Evolutionary conservation across 2,113 vertebrate genomes (phyloP).

Genomic region (Pao palembangensis): DNA sequence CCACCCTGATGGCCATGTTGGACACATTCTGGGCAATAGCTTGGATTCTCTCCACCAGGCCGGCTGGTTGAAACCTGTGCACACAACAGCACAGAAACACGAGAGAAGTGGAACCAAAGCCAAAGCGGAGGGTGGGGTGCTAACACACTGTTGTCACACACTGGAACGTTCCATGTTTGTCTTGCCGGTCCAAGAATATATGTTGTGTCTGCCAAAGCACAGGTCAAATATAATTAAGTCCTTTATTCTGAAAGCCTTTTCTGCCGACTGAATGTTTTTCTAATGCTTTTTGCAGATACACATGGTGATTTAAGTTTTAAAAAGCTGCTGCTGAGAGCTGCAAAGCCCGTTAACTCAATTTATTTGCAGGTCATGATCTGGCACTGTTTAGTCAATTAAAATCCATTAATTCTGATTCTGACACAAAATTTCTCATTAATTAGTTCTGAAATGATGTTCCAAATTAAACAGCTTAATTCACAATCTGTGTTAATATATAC

Average conservation of each 20-base stretch:
- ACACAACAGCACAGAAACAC: constrained; percentile 5
- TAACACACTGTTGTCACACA: neutral
- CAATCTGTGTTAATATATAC: too few species aligned
- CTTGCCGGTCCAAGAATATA: neutral
- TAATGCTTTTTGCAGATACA: neutral
- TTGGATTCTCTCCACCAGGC: constrained; percentile 93
- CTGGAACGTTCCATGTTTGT: neutral
- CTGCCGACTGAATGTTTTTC: neutral
- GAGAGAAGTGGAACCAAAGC: neutral
- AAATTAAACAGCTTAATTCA: too few species aligned
- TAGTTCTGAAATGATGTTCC: neutral
- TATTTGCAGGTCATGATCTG: neutral
- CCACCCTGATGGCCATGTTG: constrained; percentile 88
- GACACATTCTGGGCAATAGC: constrained; percentile 97
- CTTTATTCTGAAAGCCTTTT: neutral
- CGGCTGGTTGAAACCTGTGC: constrained; percentile 80
- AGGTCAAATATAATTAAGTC: neutral
- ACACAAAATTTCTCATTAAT: neutral
- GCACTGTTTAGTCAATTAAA: neutral
- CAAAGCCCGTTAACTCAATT: neutral
- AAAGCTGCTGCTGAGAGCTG: neutral
- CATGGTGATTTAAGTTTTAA: neutral
- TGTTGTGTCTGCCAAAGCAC: neutral
- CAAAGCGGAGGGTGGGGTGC: neutral
- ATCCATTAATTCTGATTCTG: neutral